phyloP scores from a whole-genome alignment of 2,797 vertebrate species.

The Rhabdomys pumilio region DNA sequence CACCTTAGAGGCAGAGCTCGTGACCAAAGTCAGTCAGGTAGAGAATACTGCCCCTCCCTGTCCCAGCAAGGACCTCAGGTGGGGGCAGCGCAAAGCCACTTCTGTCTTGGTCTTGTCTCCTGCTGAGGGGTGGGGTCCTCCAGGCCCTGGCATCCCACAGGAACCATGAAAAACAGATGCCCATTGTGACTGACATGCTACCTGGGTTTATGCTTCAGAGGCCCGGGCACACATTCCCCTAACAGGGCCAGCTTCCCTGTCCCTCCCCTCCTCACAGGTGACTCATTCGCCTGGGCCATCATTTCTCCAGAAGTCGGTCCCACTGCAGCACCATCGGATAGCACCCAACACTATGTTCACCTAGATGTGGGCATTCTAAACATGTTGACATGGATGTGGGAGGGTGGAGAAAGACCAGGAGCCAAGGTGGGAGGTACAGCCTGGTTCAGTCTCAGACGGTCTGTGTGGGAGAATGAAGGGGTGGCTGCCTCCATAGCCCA shows the following conservation, averaged over 20 bases:
- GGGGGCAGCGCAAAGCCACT: neutral
- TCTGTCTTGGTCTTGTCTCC: neutral
- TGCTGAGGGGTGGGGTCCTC: neutral
- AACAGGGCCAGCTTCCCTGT: rapidly evolving
- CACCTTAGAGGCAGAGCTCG: neutral
- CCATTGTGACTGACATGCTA: no score
- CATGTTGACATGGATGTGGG: no score
- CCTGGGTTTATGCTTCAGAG: no score
- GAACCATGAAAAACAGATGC: neutral
- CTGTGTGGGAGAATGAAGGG: neutral
- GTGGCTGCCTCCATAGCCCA: neutral
- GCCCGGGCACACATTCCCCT: neutral
- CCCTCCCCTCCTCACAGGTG: neutral
- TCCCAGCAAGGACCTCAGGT: rapidly evolving
- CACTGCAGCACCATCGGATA: neutral
- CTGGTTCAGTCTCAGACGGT: neutral
- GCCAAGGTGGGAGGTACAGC: no score
- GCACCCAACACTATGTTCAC: neutral
- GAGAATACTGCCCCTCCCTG: neutral
- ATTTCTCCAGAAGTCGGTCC: rapidly evolving
- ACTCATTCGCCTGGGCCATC: rapidly evolving
- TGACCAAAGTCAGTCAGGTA: neutral
- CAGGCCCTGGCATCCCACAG: rapidly evolving
- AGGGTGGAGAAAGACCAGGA: neutral
- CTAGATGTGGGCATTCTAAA: no score